These are phyloP conservation scores for Bos taurus DNA, from an alignment of 2,113 vertebrate species.

Conservation along the genomic window ARS-UCD2.0 NC_037334.1:107937501-107938000, in stretches of 20 bases:
- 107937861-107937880: background rate
- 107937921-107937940: background rate
- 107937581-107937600: constrained; percentile 25
- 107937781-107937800: background rate
- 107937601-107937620: background rate
- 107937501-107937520: constrained; percentile 57
- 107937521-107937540: constrained; percentile 59
- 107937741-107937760: background rate
- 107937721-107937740: constrained; percentile 43
- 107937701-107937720: constrained; percentile 4
- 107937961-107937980: background rate
- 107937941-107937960: background rate
- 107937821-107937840: background rate
- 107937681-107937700: constrained; percentile 40
- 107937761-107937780: background rate
- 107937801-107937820: background rate
- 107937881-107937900: background rate
- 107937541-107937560: constrained; percentile 62
- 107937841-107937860: background rate
- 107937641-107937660: background rate
- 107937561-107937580: background rate
- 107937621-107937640: background rate
- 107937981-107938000: background rate
- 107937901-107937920: background rate
- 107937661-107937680: constrained; percentile 19